These are phyloP conservation scores for Tokudaia tokunoshimensis DNA, from an alignment of 2,797 vertebrate species.

Conservation along the genomic window DNA sequence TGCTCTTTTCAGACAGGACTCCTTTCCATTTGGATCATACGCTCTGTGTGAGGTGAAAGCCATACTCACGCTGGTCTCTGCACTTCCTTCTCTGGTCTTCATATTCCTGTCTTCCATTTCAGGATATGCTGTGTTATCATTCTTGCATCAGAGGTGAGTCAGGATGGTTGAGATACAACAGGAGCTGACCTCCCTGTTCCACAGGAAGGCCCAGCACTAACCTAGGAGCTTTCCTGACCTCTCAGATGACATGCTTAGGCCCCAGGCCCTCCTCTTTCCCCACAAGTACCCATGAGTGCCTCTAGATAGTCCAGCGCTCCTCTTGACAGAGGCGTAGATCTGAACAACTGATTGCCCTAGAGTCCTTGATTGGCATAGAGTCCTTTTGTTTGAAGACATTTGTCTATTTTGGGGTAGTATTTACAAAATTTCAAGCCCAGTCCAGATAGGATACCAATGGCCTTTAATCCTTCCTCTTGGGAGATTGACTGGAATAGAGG, in stretches of 20 bases:
- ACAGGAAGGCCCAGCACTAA: background rate
- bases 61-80: background rate
- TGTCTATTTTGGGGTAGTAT: background rate
- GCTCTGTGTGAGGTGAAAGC: background rate
- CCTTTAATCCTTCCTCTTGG: background rate
- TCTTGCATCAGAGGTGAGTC: constrained; percentile 2
- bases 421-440: background rate
- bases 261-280: background rate
- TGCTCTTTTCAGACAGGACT: background rate
- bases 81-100: background rate
- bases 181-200: constrained; percentile 1
- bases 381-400: background rate
- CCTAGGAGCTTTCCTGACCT: background rate
- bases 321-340: background rate
- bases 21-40: background rate
- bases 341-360: background rate
- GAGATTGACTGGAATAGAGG: background rate
- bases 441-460: background rate
- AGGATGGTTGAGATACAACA: background rate
- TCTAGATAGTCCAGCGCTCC: background rate
- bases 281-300: background rate
- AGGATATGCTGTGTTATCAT: background rate
- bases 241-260: background rate
- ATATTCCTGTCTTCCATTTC: background rate
- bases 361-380: background rate